Evolutionary conservation across 2,797 vertebrate species (phyloP).

Genomic region (Craterocephalus amniculus): DNA sequence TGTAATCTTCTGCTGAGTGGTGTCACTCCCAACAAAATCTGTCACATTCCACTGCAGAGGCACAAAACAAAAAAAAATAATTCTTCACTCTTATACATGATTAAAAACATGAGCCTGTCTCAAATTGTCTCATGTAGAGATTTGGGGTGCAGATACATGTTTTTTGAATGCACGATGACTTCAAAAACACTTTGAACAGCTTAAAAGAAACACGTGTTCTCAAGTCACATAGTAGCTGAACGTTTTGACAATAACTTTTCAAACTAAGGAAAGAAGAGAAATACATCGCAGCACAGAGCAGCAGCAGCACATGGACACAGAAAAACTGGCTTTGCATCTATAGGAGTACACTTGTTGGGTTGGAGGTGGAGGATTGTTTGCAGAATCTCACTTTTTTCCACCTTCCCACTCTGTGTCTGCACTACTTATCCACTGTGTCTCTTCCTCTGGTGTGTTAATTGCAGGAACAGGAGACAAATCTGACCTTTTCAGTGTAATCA

Average conservation of each 20-base stretch:
- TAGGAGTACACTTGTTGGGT: not conserved
- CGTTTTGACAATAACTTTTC: slow-evolving; percentile 9
- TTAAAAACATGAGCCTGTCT: slow-evolving; percentile 47
- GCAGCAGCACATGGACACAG: not conserved
- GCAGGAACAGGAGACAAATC: slow-evolving; percentile 76
- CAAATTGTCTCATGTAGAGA: slow-evolving; percentile 15
- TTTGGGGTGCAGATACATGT: slow-evolving; percentile 12
- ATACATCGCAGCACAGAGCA: slow-evolving; percentile 2
- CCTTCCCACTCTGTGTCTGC: slow-evolving; percentile 19
- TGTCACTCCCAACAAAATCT: slow-evolving; percentile 65
- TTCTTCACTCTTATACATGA: slow-evolving; percentile 42
- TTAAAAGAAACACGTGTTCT: slow-evolving; percentile 16
- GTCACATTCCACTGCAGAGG: slow-evolving; percentile 59
- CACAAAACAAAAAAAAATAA: slow-evolving; percentile 15
- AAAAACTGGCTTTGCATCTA: not conserved
- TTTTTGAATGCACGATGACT: slow-evolving; percentile 36
- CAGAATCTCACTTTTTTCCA: not conserved
- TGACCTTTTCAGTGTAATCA: slow-evolving; percentile 88
- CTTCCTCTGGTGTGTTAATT: slow-evolving; percentile 74
- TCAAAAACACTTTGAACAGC: slow-evolving; percentile 39
- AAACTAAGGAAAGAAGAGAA: slow-evolving; percentile 6
- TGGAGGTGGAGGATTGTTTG: not conserved
- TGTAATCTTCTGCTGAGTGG: slow-evolving; percentile 63
- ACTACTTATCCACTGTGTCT: slow-evolving; percentile 29
- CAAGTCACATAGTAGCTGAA: not conserved